phyloP scores from a whole-genome alignment of 2,113 vertebrate genomes.

The Otis tarda region DNA sequence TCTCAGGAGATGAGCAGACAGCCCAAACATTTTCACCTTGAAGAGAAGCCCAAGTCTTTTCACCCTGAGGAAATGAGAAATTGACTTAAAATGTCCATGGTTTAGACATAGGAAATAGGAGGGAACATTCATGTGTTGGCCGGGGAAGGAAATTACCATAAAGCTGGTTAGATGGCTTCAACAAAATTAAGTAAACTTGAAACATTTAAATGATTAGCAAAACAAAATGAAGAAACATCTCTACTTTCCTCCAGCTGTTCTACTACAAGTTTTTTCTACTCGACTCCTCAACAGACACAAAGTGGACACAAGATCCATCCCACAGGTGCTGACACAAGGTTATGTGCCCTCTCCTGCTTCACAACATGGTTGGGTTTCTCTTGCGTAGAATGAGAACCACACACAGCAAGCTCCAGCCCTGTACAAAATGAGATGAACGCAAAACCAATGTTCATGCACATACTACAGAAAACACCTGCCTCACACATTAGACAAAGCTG shows the following conservation, averaged over 20 bases:
- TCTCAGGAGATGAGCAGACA: background rate
- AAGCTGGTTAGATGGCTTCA: background rate
- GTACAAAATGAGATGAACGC: background rate
- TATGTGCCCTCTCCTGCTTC: background rate
- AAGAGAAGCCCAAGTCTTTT: background rate
- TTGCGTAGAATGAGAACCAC: rapidly evolving
- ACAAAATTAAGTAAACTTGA: background rate
- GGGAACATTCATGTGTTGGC: background rate
- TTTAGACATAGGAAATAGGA: background rate
- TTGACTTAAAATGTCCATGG: background rate
- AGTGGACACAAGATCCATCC: background rate
- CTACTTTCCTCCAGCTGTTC: background rate
- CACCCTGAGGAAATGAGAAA: background rate
- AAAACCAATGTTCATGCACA: background rate
- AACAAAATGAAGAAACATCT: background rate
- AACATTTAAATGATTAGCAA: background rate
- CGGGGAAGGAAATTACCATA: background rate
- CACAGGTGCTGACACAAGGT: background rate
- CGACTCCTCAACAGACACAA: background rate
- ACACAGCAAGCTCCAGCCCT: background rate
- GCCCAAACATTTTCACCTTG: background rate
- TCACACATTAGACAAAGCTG: background rate
- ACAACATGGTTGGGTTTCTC: background rate
- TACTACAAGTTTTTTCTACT: background rate
- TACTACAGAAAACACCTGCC: background rate